These are phyloP conservation scores for Acanthisitta chloris DNA, from an alignment of 2,113 vertebrate genomes.

Conservation along the genomic window DNA sequence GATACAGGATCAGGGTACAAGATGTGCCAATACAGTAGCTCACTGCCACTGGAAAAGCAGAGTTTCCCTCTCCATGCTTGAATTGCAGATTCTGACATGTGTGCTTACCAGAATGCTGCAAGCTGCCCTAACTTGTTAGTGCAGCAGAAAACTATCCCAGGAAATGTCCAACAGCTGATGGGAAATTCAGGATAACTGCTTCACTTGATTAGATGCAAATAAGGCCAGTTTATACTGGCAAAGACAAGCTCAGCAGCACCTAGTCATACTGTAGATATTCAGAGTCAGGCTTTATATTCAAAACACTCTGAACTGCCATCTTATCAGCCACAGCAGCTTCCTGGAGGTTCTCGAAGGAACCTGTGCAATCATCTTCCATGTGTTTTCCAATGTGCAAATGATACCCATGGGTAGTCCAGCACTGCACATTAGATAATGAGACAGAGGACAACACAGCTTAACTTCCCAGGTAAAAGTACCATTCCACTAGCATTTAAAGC, in stretches of 20 bases:
- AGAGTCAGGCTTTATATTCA: not conserved
- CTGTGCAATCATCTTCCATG: not conserved
- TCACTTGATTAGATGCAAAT: not conserved
- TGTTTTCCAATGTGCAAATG: not conserved
- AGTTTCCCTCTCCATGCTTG: not conserved
- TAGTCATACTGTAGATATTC: not conserved
- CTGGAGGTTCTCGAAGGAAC: not conserved
- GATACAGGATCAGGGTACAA: not conserved
- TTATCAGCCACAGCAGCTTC: not conserved
- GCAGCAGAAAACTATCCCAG: not conserved
- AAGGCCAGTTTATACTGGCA: not conserved
- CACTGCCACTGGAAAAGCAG: not conserved
- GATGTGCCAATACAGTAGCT: not conserved
- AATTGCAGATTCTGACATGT: not conserved
- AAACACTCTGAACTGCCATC: not conserved
- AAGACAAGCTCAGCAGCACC: not conserved
- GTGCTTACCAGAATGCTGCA: fast-evolving
- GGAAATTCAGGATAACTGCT: not conserved
- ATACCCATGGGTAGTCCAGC: not conserved
- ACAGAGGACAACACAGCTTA: not conserved
- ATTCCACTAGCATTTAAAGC: not conserved
- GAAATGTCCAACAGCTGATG: not conserved
- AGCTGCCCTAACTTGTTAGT: not conserved
- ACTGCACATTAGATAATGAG: not conserved
- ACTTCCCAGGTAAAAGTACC: not conserved